Evolutionary conservation across 2,113 vertebrate genomes (phyloP).

Genomic region (Neotoma lepida): DNA sequence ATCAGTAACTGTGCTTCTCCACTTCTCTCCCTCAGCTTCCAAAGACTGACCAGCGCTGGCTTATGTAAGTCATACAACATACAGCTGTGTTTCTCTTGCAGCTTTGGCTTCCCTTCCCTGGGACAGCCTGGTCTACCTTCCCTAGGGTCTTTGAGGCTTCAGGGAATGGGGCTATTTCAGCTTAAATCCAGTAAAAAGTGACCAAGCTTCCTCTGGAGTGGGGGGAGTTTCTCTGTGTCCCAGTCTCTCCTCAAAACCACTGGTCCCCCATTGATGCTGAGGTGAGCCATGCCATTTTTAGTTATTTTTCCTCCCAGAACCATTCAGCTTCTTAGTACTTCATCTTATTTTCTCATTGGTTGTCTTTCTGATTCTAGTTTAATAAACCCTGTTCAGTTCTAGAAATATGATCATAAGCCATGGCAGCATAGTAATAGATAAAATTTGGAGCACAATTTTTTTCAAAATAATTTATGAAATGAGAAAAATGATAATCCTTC

Average conservation of each 20-base stretch:
- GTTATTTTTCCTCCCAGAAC: not conserved
- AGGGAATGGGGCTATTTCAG: not conserved
- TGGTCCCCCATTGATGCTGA: not conserved
- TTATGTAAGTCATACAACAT: not conserved
- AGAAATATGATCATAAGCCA: not conserved
- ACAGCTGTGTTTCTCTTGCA: not conserved
- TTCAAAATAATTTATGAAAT: not conserved
- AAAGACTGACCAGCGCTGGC: not conserved
- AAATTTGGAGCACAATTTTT: not conserved
- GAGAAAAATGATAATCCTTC: not conserved
- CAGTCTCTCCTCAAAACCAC: not conserved
- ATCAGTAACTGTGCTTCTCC: not conserved
- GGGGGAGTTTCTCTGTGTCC: not conserved
- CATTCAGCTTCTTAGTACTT: not conserved
- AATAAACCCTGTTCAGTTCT: not conserved
- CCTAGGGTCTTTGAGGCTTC: accelerated
- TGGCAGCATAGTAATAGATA: not conserved
- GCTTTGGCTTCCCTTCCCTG: not conserved
- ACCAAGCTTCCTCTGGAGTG: not conserved
- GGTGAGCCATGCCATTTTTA: not conserved
- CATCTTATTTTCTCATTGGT: not conserved
- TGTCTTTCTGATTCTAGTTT: not conserved
- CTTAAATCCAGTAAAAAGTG: not conserved
- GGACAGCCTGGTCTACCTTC: accelerated
- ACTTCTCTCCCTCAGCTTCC: not conserved